Base-by-base conservation (phyloP, 1,140 invertebrate species). In the Forficula auricularia region DNA sequence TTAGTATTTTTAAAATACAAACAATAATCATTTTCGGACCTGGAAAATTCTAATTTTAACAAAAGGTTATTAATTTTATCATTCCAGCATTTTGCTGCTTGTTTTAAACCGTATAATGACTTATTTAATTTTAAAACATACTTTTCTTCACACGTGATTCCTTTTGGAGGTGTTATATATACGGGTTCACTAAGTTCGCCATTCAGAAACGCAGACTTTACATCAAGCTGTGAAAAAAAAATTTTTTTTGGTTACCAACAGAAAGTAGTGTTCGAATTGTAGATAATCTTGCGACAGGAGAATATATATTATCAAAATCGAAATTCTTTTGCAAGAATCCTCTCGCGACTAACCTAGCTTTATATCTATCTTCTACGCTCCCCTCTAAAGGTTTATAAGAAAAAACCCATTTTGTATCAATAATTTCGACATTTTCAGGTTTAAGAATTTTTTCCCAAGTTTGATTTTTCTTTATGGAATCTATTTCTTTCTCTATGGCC, bases 121-220 rank as follows among this genome's bases (percentile, higher is more conserved):
- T 42, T 45, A 22, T 46, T 36, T 1, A 44, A 19, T 38, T 32
- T 42, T 16, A 12, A 38, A 19, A 32, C 47, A 22, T 15, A 4
- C 67, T 61, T n/a, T 58, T 36, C 13, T 13, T 36, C 12, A 36
- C 4, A 3, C 12, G 18, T 16, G 13, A n/a, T n/a, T n/a, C 34
- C 34, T 36, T 36, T 16, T 15, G 34, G 34, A 8, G 34, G 34
- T 15, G 14, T 15, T 7, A 36, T 36, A n/a, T 4, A 36, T 36
- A 36, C 34, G 18, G 14, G 8, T 15, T 36, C 3, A 15, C 18
- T n/a, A 13, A 36, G 18, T 7, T 15, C 34, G 3, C 34, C 34
- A 36, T 36, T 36, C 18, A 36, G 3, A 36, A 36, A 36, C 6
- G 34, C 34, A 4, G 34, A 15, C n/a, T 12, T 36, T 8, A 36